Percentiles rank a stretch among this genome's conserved stretches.
These are phyloP conservation scores for Megastigmus dorsalis DNA, from an alignment of 2,888 invertebrate genomes.

Conservation along the genomic window DNA sequence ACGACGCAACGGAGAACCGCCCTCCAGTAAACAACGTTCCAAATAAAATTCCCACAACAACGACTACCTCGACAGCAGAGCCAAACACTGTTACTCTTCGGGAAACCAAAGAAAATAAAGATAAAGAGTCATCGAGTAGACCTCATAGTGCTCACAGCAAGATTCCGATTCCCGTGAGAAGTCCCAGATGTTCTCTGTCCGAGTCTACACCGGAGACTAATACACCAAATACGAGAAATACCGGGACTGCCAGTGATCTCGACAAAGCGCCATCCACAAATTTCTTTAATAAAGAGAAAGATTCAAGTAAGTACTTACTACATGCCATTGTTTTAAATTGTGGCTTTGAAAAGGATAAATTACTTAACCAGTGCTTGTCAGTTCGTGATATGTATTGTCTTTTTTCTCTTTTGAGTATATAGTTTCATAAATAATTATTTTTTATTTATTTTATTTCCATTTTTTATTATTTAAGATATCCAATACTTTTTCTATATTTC, in stretches of 20 bases:
- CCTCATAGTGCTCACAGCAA: slow-evolving; percentile 77
- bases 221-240: slow-evolving; percentile 65
- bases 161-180: slow-evolving; percentile 80
- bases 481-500: too few relatives aligned
- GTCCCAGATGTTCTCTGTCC: slow-evolving; percentile 70
- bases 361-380: slow-evolving; percentile 18
- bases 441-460: not conserved
- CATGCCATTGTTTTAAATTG: slow-evolving; percentile 51
- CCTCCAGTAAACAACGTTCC: slow-evolving; percentile 56
- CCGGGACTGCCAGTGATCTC: slow-evolving; percentile 64
- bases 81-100: slow-evolving; percentile 60
- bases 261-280: slow-evolving; percentile 63
- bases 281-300: slow-evolving; percentile 66
- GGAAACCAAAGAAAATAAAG: slow-evolving; percentile 66
- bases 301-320: slow-evolving; percentile 71
- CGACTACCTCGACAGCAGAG: slow-evolving; percentile 61
- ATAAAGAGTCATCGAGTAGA: slow-evolving; percentile 67
- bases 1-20: slow-evolving; percentile 82
- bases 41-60: slow-evolving; percentile 63
- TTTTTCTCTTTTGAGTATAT: slow-evolving; percentile 2
- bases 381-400: slow-evolving; percentile 3
- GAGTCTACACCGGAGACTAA: slow-evolving; percentile 70
- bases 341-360: slow-evolving; percentile 4
- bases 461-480: too few relatives aligned
- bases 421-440: slow-evolving; percentile 1